Percentiles rank a stretch among this genome's conserved stretches.
These are phyloP conservation scores for Camponotus vicinus DNA, from an alignment of 1,140 invertebrate genomes.

Conservation along the genomic window DNA sequence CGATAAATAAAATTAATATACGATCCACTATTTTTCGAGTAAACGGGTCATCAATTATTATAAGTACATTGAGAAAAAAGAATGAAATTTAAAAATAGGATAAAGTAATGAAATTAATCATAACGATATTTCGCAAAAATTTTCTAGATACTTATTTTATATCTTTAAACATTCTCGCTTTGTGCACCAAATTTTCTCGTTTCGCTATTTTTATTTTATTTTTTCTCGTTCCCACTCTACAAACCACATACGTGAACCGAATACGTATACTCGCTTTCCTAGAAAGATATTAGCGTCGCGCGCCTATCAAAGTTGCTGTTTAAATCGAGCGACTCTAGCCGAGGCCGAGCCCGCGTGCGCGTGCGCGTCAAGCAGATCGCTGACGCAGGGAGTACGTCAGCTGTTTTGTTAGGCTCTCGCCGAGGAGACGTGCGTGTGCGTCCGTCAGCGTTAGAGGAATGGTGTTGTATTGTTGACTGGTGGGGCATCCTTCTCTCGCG, in stretches of 20 bases:
- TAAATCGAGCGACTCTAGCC: conserved; percentile 4
- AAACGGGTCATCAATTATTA: background rate
- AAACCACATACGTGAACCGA: too few species aligned
- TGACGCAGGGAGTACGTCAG: conserved; percentile 80
- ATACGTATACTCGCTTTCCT: background rate
- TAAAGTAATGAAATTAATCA: background rate
- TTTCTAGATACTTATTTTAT: background rate
- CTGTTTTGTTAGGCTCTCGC: conserved; percentile 76
- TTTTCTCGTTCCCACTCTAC: background rate
- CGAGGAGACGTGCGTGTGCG: conserved; percentile 64
- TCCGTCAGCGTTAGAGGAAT: conserved; percentile 57
- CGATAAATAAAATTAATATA: conserved; percentile 23
- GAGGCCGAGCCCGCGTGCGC: conserved; percentile 45
- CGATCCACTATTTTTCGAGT: background rate
- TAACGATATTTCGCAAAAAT: background rate
- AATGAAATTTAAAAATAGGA: background rate
- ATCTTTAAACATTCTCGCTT: background rate
- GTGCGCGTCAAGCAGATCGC: conserved; percentile 62
- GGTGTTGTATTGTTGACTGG: conserved; percentile 73
- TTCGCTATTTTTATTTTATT: background rate
- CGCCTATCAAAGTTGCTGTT: background rate
- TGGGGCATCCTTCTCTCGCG: conserved; percentile 61
- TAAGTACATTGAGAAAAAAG: background rate
- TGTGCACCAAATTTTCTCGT: background rate
- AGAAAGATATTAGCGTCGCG: background rate